A percentile compares a stretch with the other conserved stretches of the same genome.
Evolutionary conservation across 2,797 vertebrate species (phyloP).

Genomic region (Hippopotamyrus pictus): DNA sequence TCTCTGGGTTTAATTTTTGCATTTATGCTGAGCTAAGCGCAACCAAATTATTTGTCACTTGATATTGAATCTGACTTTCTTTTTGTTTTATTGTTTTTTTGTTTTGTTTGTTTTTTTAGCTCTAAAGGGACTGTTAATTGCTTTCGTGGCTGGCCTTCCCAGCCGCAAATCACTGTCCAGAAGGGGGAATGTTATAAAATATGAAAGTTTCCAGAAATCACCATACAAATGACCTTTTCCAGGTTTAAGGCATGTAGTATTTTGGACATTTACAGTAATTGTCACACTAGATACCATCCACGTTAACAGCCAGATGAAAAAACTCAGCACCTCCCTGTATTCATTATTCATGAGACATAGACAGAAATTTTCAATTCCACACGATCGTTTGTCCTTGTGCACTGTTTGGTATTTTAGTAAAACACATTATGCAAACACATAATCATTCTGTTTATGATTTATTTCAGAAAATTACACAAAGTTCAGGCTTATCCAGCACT

Average conservation of each 20-base stretch:
- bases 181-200: slow-evolving; percentile 15
- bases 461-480: not conserved
- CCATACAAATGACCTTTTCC: slow-evolving; percentile 2
- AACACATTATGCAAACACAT: slow-evolving; percentile 3
- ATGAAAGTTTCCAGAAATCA: slow-evolving; percentile 16
- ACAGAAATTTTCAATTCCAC: not conserved
- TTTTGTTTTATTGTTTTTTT: slow-evolving; percentile 64
- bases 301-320: not conserved
- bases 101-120: slow-evolving; percentile 46
- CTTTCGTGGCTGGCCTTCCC: slow-evolving; percentile 52
- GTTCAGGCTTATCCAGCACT: not conserved
- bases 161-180: slow-evolving; percentile 21
- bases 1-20: slow-evolving; percentile 44
- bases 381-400: not conserved
- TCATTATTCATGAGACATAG: not conserved
- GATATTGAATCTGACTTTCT: slow-evolving; percentile 64
- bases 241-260: not conserved
- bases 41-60: slow-evolving; percentile 63
- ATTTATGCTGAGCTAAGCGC: slow-evolving; percentile 65
- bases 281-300: not conserved
- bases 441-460: not conserved
- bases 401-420: not conserved
- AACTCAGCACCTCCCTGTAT: not conserved
- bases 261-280: not conserved
- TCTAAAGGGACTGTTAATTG: slow-evolving; percentile 64